phyloP scores from a whole-genome alignment of 2,113 vertebrate species.

The Rhabdornis inornatus region DNA sequence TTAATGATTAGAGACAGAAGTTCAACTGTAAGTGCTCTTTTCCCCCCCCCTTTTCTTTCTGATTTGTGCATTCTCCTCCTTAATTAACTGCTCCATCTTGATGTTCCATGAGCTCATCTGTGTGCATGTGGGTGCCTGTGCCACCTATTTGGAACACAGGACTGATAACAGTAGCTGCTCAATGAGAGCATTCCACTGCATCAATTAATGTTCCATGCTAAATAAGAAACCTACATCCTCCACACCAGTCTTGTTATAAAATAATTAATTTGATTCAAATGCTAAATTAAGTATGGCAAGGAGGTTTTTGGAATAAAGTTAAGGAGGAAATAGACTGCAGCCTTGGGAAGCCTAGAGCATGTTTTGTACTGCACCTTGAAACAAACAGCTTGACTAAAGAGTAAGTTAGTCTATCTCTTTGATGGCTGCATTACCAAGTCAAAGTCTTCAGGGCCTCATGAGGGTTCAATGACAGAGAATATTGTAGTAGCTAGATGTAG shows the following conservation, averaged over 20 bases:
- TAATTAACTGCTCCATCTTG: background rate
- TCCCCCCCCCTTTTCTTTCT: background rate
- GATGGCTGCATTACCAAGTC: conserved; percentile 75
- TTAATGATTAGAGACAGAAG: background rate
- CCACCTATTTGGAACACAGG: background rate
- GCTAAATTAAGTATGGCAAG: conserved; percentile 70
- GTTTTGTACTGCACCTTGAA: conserved; percentile 71
- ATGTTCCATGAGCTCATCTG: background rate
- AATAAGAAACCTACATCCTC: conserved; percentile 53
- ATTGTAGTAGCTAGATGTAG: conserved; percentile 74
- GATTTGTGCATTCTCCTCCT: background rate
- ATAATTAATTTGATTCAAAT: conserved; percentile 73
- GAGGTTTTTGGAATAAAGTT: conserved; percentile 61
- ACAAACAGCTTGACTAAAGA: conserved; percentile 76
- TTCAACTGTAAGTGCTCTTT: background rate
- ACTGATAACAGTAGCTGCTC: conserved; percentile 29
- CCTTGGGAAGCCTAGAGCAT: conserved; percentile 67
- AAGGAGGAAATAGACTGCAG: conserved; percentile 24
- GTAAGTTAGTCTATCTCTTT: conserved; percentile 66
- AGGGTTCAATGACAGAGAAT: conserved; percentile 76
- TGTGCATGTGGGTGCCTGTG: background rate
- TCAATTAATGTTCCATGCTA: conserved; percentile 47
- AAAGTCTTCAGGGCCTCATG: conserved; percentile 66
- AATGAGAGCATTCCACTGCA: conserved; percentile 5
- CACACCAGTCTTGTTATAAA: conserved; percentile 54